Base-by-base conservation (phyloP, 2,888 invertebrate genomes). In the Heliconius sara region DNA sequence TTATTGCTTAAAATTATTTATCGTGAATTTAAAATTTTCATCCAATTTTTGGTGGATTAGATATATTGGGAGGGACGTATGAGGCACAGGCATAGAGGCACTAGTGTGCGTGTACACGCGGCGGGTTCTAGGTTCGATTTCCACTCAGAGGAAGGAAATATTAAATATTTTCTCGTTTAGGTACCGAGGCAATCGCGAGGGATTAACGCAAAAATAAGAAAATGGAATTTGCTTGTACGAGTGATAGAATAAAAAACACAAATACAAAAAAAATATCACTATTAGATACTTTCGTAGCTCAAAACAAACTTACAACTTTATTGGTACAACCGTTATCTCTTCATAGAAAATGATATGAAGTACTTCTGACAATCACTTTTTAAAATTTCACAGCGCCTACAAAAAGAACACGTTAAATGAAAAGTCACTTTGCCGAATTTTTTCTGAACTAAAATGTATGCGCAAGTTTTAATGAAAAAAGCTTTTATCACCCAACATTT, bases 301-400 rank as follows among this genome's bases (percentile, higher is more conserved):
- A 52, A 52, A 52, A 60, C 3, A 10, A n/a, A 60, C n/a, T 60
- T 6, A 60, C 22, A 57, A 2, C 7, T 57, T 22, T 22, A 57
- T 57, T 57, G 22, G 1, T 22, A 22, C 22, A 57, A n/a, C 22
- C 3, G 22, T 57, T 3, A 57, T 25, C 25, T 65, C n/a, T 39
- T 79, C 30, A 81, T 77, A 70, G 66, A 65, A 66, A 74, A 43
- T 70, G 60, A 57, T 25, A 39, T 77, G 74, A 77, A 81, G 71
- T 67, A 75, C 65, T 79, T 60, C 60, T 79, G 81, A 79, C 79
- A 81, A 79, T 79, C 77, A 77, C 71, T 79, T 81, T 81, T 81
- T 81, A 77, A 81, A 81, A 77, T 75, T 79, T 75, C 77, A 66
- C 79, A 60, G 77, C 71, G 74, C 60, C 52, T 22, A 43, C 57